phyloP scores from a whole-genome alignment of 2,797 vertebrate genomes.

The Ibycter americanus region DNA sequence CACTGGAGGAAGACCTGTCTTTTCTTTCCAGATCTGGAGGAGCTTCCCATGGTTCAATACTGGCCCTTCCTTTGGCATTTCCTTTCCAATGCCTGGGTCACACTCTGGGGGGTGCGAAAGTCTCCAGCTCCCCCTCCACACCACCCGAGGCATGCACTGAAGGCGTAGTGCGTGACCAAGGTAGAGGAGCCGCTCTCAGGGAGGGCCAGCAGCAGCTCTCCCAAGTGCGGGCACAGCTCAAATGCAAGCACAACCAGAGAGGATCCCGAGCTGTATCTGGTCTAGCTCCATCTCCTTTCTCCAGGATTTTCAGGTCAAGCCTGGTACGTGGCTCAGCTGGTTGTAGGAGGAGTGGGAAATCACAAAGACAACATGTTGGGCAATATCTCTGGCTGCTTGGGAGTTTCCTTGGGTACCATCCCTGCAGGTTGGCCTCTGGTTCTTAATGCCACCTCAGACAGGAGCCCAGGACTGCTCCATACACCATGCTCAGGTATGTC shows the following conservation, averaged over 20 bases:
- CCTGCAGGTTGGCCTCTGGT: neutral
- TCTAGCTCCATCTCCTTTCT: neutral
- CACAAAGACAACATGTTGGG: accelerated
- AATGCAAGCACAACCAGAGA: neutral
- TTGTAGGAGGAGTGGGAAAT: neutral
- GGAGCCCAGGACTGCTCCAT: neutral
- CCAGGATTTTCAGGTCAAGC: neutral
- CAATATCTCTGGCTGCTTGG: neutral
- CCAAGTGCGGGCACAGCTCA: neutral
- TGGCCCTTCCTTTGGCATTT: neutral
- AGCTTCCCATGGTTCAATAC: neutral
- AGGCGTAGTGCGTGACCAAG: neutral
- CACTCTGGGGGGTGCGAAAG: neutral
- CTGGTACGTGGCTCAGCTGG: neutral
- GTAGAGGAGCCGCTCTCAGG: neutral
- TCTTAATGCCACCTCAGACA: neutral
- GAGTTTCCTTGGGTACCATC: neutral
- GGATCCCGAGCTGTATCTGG: neutral
- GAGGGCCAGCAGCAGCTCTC: neutral
- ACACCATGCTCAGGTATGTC: neutral
- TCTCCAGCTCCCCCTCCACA: neutral
- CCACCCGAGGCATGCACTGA: too few relatives aligned
- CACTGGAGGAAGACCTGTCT: neutral
- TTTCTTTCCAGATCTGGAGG: neutral
- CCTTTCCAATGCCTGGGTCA: neutral